These are phyloP conservation scores for Panulirus ornatus DNA, from an alignment of 1,140 invertebrate species.

Conservation along the genomic window DNA sequence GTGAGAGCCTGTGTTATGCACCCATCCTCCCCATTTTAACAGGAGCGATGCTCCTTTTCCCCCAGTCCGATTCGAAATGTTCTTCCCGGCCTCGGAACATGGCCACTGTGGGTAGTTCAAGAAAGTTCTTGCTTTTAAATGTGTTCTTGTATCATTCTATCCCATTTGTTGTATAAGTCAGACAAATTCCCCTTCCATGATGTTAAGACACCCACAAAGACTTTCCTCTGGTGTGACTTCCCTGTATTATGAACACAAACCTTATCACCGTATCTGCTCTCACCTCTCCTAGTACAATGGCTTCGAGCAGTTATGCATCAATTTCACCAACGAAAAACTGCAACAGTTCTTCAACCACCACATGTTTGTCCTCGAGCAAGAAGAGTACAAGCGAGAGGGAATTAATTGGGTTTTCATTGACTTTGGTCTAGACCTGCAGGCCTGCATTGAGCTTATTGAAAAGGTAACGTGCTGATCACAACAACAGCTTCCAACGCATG, in stretches of 20 bases:
- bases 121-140: too few relatives aligned
- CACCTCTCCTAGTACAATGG: constrained; percentile 90
- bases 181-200: too few relatives aligned
- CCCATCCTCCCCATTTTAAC: background rate
- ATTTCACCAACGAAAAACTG: constrained; percentile 99
- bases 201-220: background rate
- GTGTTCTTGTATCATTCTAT: too few relatives aligned
- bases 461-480: constrained; percentile 34
- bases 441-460: constrained; percentile 97
- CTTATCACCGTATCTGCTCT: constrained; percentile 16
- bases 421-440: constrained; percentile 98
- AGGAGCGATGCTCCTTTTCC: background rate
- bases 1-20: too few relatives aligned
- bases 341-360: constrained; percentile 99
- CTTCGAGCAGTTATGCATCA: constrained; percentile 99
- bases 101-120: too few relatives aligned
- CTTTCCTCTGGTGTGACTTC: background rate
- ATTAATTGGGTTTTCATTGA: constrained; percentile 99
- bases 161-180: too few relatives aligned
- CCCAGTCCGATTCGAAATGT: background rate
- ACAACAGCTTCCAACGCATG: background rate
- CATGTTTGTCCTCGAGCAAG: constrained; percentile 99
- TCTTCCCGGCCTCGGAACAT: background rate
- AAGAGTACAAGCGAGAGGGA: constrained; percentile 98
- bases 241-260: background rate